A percentile compares a stretch with the other conserved stretches of the same genome.
Evolutionary conservation across 2,888 invertebrate genomes (phyloP).

Genomic region (Nebria brevicollis): DNA sequence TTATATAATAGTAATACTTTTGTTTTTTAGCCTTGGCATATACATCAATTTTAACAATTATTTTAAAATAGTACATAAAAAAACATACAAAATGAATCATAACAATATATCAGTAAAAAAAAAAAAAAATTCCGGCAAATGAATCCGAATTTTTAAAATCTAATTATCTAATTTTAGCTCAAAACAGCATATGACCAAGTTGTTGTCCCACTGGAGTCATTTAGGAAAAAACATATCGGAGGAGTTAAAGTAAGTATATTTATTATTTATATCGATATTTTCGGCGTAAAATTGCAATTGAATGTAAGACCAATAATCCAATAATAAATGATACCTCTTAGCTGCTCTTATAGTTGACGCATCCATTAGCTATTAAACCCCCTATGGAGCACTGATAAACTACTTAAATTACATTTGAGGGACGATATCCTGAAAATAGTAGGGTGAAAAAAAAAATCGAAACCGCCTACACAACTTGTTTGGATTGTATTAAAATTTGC

Average conservation of each 20-base stretch:
- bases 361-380: neutral
- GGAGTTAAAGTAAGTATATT: conserved; percentile 83
- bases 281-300: too few relatives aligned
- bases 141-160: neutral
- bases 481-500: neutral
- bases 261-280: too few relatives aligned
- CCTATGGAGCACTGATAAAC: neutral
- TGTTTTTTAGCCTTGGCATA: conserved; percentile 48
- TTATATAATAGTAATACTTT: conserved; percentile 38
- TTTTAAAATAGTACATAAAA: neutral
- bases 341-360: neutral
- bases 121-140: too few relatives aligned
- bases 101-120: too few relatives aligned
- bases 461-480: neutral
- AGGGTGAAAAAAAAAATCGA: neutral
- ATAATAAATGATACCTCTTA: neutral
- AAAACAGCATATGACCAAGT: conserved; percentile 93
- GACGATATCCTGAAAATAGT: neutral
- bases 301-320: neutral
- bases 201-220: conserved; percentile 91
- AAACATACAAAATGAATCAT: neutral
- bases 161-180: conserved; percentile 71
- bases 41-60: neutral
- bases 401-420: neutral
- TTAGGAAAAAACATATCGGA: conserved; percentile 94